Conservation (phyloP, 64 coral and sea anemone genomes). For the Montipora capricornis region DNA sequence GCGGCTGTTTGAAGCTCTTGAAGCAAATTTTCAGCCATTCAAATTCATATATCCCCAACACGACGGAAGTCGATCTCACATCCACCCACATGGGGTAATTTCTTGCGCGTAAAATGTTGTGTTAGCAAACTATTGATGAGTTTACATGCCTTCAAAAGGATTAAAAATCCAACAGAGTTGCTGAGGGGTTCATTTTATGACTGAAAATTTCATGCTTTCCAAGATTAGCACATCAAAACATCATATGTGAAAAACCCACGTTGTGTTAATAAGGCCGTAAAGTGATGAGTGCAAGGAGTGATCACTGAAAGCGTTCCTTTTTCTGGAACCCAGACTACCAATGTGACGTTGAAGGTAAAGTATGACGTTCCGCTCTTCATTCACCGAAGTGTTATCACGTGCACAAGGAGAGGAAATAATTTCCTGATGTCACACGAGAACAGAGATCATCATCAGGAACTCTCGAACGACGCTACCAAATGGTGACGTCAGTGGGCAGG, state of each 20-base stretch:
- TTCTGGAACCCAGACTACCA: not conserved
- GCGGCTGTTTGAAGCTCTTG: constrained; percentile 62
- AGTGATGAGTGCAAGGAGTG: not conserved
- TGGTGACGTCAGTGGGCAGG: no score
- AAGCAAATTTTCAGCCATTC: constrained; percentile 73
- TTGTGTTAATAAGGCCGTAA: constrained; percentile 41
- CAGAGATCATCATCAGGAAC: no score
- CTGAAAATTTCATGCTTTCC: constrained; percentile 7
- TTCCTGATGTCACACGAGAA: no score
- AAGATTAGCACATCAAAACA: constrained; percentile 31
- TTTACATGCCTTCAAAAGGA: not conserved
- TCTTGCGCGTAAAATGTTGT: not conserved
- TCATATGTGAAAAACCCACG: constrained; percentile 23
- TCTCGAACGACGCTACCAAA: no score
- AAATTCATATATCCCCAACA: not conserved
- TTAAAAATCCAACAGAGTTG: not conserved
- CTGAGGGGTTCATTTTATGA: not conserved
- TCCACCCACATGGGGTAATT: constrained; percentile 1
- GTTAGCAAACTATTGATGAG: not conserved
- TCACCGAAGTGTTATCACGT: no score
- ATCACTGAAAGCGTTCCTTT: constrained; percentile 12
- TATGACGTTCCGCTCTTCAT: no score
- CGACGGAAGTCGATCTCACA: not conserved
- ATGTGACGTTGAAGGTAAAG: no score
- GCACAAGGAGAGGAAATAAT: no score